Conservation (phyloP, 2,888 invertebrate genomes). For the Pristionchus exspectatus region DNA sequence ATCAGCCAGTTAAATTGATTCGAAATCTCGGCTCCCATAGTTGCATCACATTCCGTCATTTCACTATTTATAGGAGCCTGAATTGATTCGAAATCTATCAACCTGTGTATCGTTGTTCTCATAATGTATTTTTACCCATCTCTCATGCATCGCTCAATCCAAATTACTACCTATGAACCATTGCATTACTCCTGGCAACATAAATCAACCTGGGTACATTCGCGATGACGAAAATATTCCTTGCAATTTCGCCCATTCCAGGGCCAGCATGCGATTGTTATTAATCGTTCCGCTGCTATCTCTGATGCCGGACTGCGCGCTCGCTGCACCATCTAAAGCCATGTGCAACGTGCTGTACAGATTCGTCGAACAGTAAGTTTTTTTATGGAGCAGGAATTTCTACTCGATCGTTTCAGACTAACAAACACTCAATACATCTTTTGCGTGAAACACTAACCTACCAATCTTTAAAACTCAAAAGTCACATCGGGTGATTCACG, state of each 20-base stretch:
- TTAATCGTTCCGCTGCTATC: slow-evolving; percentile 14
- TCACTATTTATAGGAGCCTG: no score
- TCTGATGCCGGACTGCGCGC: neutral
- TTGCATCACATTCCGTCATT: neutral
- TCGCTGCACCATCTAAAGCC: neutral
- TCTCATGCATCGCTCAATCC: no score
- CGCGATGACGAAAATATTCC: no score
- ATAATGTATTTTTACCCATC: no score
- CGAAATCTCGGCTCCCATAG: neutral
- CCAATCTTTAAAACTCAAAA: neutral
- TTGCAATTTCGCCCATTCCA: no score
- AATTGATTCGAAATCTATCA: no score
- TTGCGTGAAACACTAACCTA: neutral
- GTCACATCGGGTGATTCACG: no score
- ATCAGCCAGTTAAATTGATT: slow-evolving; percentile 31
- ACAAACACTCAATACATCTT: neutral
- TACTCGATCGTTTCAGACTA: neutral
- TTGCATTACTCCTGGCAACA: no score
- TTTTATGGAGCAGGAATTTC: no score
- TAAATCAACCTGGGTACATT: no score
- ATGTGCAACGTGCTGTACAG: slow-evolving; percentile 21
- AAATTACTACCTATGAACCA: no score
- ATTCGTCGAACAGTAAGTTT: slow-evolving; percentile 27
- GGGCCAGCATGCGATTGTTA: neutral
- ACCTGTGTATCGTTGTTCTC: no score